Conservation (phyloP, 64 coral and sea anemone species). For the Acropora yongei region DNA sequence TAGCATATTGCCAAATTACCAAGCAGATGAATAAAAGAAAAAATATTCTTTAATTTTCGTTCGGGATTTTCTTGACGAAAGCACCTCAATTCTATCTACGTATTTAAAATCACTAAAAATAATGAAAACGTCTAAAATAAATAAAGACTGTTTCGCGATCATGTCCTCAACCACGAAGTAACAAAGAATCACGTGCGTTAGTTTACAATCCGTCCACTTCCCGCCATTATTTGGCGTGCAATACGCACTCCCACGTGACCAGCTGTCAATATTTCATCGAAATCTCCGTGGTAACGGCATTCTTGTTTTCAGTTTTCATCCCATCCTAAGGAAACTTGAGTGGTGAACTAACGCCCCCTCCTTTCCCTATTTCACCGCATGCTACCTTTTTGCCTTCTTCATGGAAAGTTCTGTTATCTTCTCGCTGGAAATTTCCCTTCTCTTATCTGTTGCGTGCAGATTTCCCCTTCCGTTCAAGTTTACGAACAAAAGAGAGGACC, state of each 20-base stretch:
- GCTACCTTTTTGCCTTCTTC: too few species aligned
- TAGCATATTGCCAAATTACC: conserved; percentile 14
- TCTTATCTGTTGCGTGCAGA: background rate
- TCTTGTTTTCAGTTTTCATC: background rate
- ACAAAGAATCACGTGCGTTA: conserved; percentile 11
- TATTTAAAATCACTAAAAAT: background rate
- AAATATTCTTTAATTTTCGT: background rate
- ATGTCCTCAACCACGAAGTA: background rate
- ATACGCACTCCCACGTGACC: background rate
- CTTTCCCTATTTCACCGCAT: too few species aligned
- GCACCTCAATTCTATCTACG: background rate
- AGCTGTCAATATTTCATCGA: background rate
- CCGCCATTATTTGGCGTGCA: conserved; percentile 20
- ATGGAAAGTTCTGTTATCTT: too few species aligned
- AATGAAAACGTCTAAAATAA: background rate
- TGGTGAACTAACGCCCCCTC: too few species aligned
- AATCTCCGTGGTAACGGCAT: background rate
- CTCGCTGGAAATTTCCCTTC: too few species aligned
- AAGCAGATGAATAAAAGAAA: background rate
- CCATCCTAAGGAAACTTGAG: too few species aligned
- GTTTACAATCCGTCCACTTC: conserved; percentile 14
- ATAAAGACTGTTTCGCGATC: background rate
- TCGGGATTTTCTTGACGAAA: background rate
- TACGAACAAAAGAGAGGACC: background rate
- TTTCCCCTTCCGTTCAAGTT: background rate